Evolutionary conservation across 2,113 vertebrate species (phyloP).

Genomic region (Cervus canadensis): DNA sequence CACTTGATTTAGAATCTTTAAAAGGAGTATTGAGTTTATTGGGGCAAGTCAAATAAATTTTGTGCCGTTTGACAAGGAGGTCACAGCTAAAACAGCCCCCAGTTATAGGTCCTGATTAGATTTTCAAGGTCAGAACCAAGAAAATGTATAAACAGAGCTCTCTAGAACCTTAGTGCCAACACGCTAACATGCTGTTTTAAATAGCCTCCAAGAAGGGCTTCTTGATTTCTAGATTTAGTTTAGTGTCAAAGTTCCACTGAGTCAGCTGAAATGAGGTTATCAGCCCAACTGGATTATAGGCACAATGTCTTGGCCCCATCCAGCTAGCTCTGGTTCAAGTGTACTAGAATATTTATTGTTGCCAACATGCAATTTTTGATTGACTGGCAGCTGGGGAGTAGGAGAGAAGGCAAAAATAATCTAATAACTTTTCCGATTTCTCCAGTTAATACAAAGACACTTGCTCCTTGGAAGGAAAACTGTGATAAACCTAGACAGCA

Average conservation of each 20-base stretch:
- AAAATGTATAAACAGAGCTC: not conserved
- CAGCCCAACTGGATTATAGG: not conserved
- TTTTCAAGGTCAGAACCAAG: slow-evolving; percentile 44
- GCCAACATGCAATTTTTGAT: not conserved
- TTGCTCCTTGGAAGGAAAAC: not conserved
- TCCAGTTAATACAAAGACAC: not conserved
- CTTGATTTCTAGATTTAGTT: not conserved
- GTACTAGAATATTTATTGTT: slow-evolving; percentile 12
- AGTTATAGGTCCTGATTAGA: not conserved
- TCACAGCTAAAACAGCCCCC: slow-evolving; percentile 13
- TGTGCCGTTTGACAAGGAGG: slow-evolving; percentile 26
- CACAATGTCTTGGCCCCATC: not conserved
- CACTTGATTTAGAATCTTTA: slow-evolving; percentile 36
- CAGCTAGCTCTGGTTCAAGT: not conserved
- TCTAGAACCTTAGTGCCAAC: not conserved
- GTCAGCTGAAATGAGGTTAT: not conserved
- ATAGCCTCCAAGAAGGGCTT: not conserved
- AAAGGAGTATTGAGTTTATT: not conserved
- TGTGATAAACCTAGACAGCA: not conserved
- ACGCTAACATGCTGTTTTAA: not conserved
- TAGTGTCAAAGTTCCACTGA: not conserved
- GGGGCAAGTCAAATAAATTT: slow-evolving; percentile 37
- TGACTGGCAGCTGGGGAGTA: not conserved
- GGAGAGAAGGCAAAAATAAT: not conserved
- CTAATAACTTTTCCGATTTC: not conserved